Evolutionary conservation across 64 coral and sea anemone genomes (phyloP), one percentile per base, ranked within the genome.

Genomic region (Anthopleura sola): DNA sequence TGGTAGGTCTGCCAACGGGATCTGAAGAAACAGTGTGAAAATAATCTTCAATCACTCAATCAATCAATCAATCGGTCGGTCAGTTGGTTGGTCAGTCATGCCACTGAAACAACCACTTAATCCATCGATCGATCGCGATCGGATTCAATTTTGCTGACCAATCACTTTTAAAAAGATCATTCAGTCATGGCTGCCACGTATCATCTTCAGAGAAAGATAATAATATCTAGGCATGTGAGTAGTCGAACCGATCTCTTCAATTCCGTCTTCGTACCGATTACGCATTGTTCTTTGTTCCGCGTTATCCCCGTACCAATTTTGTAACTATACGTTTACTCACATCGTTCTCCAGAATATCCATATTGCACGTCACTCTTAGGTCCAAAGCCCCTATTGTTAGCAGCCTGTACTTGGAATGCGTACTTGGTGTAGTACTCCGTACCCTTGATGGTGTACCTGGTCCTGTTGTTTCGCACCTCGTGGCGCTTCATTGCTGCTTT

Each of bases 341-440:
- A 56, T 83, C 84, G 88, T 64, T 96, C 94, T 10, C 94, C 94
- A 1, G 94, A 96, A 36, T 58, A 96, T 21, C 87, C 94, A 75
- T 83, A 90, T 7, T 84, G 13, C 78, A 49, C 48, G 7, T 86
- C 81, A 46, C 94, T 96, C 75, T 90, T 90, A 12, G 94, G 94
- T 1, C 94, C 94, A 92, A 92, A 91, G 6, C 94, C 94, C 40
- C 55, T 57, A 18, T 19, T 62, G 34, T 96, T 96, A 19, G 91
- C 94, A 54, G 94, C 94, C n/a, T 96, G 90, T 24, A 96, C 78
- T 36, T 87, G 94, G 50, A 96, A 90, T 31, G 51, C 88, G 60
- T 92, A 92, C 56, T 96, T 79, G 13, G 66, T 68, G 34, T 84
- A 96, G 87, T 86, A 96, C 23, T 86, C 74, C 1, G 87, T 77